A percentile compares a stretch with the other conserved stretches of the same genome.
Evolutionary conservation across 2,797 vertebrate genomes (phyloP).

Genomic region (Sebastes hubbsi): DNA sequence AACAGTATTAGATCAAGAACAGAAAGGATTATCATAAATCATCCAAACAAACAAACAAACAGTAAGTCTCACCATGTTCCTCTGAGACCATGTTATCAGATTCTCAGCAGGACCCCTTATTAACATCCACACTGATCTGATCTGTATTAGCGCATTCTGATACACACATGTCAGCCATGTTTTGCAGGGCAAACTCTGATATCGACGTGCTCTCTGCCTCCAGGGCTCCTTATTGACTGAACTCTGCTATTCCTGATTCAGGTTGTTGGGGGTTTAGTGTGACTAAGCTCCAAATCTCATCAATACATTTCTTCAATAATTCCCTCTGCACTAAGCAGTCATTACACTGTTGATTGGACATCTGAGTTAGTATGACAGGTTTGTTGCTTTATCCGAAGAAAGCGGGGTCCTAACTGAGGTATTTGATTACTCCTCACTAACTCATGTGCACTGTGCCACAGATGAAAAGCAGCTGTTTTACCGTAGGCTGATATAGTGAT

Average conservation of each 20-base stretch:
- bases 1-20: not conserved
- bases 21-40: not conserved
- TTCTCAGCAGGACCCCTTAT: not conserved
- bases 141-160: conserved; percentile 3
- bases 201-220: conserved; percentile 40
- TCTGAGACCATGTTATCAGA: not conserved
- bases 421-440: not conserved
- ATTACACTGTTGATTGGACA: conserved; percentile 18
- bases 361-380: conserved; percentile 11
- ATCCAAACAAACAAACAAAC: not conserved
- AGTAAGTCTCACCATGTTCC: not conserved
- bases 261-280: conserved; percentile 15
- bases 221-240: conserved; percentile 27
- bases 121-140: conserved; percentile 2
- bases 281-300: conserved; percentile 15
- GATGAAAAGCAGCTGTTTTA: not conserved
- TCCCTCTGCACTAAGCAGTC: conserved; percentile 6
- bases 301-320: conserved; percentile 9
- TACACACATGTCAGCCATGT: not conserved
- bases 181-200: conserved; percentile 36
- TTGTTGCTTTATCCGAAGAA: conserved; percentile 2
- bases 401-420: not conserved
- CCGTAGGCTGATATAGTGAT: not conserved
- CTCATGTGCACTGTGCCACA: not conserved
- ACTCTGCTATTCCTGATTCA: conserved; percentile 26